Conservation (phyloP, 2,113 vertebrate genomes). For the Oreocharis arfaki region DNA sequence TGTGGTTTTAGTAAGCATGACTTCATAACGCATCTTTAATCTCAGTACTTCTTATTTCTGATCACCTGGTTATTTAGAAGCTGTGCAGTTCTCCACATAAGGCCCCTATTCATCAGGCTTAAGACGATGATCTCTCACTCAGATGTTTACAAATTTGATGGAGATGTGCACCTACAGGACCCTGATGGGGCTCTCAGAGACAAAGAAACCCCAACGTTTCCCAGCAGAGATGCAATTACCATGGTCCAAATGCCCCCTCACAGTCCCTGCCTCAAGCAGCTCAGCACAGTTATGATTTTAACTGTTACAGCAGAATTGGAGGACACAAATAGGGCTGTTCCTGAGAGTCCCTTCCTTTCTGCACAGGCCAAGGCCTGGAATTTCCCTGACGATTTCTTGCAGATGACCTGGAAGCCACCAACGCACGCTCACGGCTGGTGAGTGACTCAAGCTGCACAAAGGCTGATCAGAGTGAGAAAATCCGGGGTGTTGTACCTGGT, state of each 20-base stretch:
- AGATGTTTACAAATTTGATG: not conserved
- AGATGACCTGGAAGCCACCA: not conserved
- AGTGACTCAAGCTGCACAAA: not conserved
- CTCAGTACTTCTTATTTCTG: not conserved
- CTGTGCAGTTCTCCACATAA: not conserved
- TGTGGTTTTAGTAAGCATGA: not conserved
- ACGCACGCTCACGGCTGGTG: rapidly evolving
- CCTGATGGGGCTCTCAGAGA: not conserved
- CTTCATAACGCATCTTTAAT: not conserved
- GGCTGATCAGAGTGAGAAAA: not conserved
- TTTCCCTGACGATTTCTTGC: not conserved
- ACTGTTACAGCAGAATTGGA: not conserved
- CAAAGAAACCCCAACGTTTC: rapidly evolving
- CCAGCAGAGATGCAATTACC: not conserved
- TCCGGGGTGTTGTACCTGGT: not conserved
- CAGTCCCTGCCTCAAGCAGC: not conserved
- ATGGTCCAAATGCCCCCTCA: not conserved
- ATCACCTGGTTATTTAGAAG: not conserved
- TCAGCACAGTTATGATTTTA: not conserved
- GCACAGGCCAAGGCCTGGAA: not conserved
- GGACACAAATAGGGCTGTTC: not conserved
- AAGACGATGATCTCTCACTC: not conserved
- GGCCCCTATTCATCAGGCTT: not conserved
- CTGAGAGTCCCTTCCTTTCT: not conserved
- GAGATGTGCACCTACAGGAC: not conserved